A percentile compares a stretch with the other conserved stretches of the same genome.
phyloP scores from a whole-genome alignment of 2,888 invertebrate species.

The Eudemis profundana region DNA sequence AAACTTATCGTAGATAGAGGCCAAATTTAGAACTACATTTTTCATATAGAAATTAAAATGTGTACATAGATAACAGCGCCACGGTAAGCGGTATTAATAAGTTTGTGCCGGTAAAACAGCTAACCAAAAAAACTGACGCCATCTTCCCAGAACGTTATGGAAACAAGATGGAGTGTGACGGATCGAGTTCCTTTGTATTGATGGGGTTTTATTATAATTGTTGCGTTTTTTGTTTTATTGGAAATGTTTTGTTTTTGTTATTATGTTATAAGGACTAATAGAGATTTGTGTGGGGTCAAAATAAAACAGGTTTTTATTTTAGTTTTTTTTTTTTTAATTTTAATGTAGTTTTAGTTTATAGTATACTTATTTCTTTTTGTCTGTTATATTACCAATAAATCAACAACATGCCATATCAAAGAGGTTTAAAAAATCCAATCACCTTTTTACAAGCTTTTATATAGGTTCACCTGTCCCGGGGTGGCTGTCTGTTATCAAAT shows the following conservation, averaged over 20 bases:
- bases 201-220: slow-evolving; percentile 7
- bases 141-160: slow-evolving; percentile 39
- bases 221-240: not conserved
- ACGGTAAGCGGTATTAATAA: not conserved
- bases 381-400: too few species aligned
- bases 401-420: too few species aligned
- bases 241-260: slow-evolving; percentile 7
- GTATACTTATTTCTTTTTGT: too few species aligned
- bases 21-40: slow-evolving; percentile 7
- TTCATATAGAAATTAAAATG: not conserved
- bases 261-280: not conserved
- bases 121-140: slow-evolving; percentile 40
- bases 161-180: slow-evolving; percentile 37
- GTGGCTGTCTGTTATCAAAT: too few species aligned
- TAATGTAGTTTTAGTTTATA: too few species aligned
- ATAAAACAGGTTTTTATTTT: not conserved
- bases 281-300: not conserved
- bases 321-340: too few species aligned
- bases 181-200: slow-evolving; percentile 28
- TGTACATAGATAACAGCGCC: slow-evolving; percentile 14
- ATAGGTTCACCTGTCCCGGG: too few species aligned
- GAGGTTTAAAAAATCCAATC: too few species aligned
- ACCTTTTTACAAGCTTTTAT: too few species aligned
- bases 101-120: slow-evolving; percentile 25
- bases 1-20: slow-evolving; percentile 2